These are phyloP conservation scores for Lagorchestes hirsutus DNA, from an alignment of 2,797 vertebrate species.

Conservation along the genomic window DNA sequence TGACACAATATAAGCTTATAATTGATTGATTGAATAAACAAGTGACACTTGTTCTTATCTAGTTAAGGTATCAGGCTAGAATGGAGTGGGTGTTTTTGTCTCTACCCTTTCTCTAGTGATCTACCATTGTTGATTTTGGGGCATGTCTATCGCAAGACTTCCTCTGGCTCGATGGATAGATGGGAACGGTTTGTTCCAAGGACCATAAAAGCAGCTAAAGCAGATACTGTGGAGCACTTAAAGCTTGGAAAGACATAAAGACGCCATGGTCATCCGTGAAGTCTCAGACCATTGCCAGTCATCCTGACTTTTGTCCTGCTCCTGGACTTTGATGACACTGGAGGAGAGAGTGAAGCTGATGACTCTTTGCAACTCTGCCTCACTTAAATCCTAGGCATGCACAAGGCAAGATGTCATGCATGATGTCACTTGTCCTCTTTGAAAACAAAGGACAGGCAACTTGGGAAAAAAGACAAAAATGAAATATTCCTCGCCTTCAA, in stretches of 20 bases:
- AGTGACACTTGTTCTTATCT: neutral
- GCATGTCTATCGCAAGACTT: neutral
- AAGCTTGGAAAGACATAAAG: neutral
- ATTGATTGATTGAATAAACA: neutral
- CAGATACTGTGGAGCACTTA: neutral
- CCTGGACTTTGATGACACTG: neutral
- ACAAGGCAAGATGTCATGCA: neutral
- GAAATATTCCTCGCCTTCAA: neutral
- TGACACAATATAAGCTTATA: neutral
- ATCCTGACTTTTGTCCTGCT: neutral
- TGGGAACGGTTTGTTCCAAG: neutral
- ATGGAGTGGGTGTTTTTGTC: neutral
- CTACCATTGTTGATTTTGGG: neutral
- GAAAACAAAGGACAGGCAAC: neutral
- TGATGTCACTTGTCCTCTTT: neutral
- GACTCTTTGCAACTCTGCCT: neutral
- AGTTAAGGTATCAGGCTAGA: neutral
- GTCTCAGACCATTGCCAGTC: rapidly evolving
- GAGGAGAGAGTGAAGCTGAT: neutral
- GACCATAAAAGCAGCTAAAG: neutral
- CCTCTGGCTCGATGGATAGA: neutral
- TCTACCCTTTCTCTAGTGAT: neutral
- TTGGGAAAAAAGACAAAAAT: neutral
- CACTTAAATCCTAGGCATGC: neutral
- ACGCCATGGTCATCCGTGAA: neutral